Percentiles rank a stretch among this genome's conserved stretches.
phyloP scores from a whole-genome alignment of 2,888 invertebrate species.

The Hybos culiciformis region DNA sequence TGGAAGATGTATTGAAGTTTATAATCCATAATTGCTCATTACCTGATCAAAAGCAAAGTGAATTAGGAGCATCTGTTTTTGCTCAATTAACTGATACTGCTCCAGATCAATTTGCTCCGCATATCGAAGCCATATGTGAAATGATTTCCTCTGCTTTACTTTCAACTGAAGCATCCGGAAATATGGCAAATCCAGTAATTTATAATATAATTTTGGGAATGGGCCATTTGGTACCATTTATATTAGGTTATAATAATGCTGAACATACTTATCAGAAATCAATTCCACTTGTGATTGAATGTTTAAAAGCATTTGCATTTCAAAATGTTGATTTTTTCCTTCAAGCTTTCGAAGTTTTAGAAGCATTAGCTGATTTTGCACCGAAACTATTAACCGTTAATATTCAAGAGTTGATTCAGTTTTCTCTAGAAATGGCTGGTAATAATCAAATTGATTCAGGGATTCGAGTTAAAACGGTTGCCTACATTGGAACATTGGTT shows the following conservation, averaged over 20 bases:
- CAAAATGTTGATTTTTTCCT: constrained; percentile 40
- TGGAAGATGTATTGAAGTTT: constrained; percentile 29
- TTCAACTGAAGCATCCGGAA: constrained; percentile 26
- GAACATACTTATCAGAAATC: constrained; percentile 43
- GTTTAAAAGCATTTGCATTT: constrained; percentile 43
- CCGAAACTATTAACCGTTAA: constrained; percentile 39
- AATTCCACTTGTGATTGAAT: constrained; percentile 48
- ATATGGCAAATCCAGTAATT: constrained; percentile 31
- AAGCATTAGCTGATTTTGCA: constrained; percentile 29
- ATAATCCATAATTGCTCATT: constrained; percentile 28
- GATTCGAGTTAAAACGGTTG: constrained; percentile 53
- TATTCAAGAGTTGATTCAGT: constrained; percentile 46
- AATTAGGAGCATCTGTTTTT: constrained; percentile 39
- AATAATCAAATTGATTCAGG: constrained; percentile 44
- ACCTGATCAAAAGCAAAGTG: constrained; percentile 28
- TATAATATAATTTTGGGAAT: constrained; percentile 41
- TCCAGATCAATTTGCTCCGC: constrained; percentile 50
- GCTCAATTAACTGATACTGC: constrained; percentile 55
- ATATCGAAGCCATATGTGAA: constrained; percentile 43
- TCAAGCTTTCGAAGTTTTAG: constrained; percentile 30
- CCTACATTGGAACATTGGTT: constrained; percentile 50
- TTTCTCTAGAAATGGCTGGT: constrained; percentile 49
- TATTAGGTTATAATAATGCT: constrained; percentile 42
- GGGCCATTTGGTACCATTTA: constrained; percentile 48
- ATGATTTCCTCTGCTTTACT: constrained; percentile 34